A percentile compares a stretch with the other conserved stretches of the same genome.
Evolutionary conservation across 2,113 vertebrate species (phyloP).

Genomic region (Callospermophilus lateralis): DNA sequence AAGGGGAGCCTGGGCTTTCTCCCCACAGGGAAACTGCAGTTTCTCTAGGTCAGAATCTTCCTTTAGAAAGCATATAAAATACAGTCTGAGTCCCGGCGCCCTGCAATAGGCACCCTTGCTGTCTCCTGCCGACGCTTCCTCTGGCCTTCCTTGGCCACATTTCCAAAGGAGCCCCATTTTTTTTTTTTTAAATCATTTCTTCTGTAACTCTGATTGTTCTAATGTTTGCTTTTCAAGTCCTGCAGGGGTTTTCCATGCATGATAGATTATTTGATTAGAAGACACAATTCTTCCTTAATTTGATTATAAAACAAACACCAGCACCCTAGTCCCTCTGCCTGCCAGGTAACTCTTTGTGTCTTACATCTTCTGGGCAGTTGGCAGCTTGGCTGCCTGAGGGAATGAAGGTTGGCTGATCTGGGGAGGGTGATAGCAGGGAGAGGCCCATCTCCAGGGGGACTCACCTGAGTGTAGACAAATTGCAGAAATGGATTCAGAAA

Average conservation of each 20-base stretch:
- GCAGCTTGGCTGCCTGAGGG: neutral
- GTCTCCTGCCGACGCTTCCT: neutral
- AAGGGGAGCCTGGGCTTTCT: neutral
- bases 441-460: neutral
- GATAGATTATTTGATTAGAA: conserved; percentile 46
- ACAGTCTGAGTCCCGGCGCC: accelerated
- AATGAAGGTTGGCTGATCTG: neutral
- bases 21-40: neutral
- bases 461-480: conserved; percentile 37
- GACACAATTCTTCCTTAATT: conserved; percentile 51
- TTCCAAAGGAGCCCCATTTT: neutral
- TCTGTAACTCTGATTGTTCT: neutral
- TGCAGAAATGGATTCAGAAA: conserved; percentile 54
- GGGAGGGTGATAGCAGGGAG: neutral
- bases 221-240: conserved; percentile 9
- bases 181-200: neutral
- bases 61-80: neutral
- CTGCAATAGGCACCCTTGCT: accelerated
- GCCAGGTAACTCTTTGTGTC: neutral
- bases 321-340: neutral
- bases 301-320: conserved; percentile 48
- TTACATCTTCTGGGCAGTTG: neutral
- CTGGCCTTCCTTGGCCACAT: neutral
- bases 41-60: neutral
- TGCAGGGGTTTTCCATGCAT: neutral